Evolutionary conservation across 2,113 vertebrate genomes (phyloP).

Genomic region (Sialia sialis): DNA sequence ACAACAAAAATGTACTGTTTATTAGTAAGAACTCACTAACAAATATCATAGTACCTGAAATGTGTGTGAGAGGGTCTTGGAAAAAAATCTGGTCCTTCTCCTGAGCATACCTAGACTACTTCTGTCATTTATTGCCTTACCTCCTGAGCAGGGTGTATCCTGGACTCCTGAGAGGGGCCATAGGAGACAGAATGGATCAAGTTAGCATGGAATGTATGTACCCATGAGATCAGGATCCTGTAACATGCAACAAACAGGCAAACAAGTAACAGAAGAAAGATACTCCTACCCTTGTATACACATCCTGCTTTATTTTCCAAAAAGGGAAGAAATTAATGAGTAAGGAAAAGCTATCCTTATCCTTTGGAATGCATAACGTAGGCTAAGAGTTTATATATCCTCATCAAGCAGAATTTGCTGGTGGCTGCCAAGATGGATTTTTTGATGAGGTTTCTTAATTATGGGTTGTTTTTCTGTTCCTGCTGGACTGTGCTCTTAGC

Average conservation of each 20-base stretch:
- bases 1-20: not conserved
- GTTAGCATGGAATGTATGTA: not conserved
- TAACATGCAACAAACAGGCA: not conserved
- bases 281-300: not conserved
- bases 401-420: not conserved
- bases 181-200: not conserved
- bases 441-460: constrained; percentile 12
- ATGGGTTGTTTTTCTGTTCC: not conserved
- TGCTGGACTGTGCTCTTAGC: not conserved
- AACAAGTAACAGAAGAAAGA: not conserved
- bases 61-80: not conserved
- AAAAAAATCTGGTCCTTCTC: not conserved
- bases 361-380: not conserved
- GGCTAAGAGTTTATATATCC: not conserved
- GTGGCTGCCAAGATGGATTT: not conserved
- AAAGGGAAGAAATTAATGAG: not conserved
- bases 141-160: not conserved
- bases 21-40: not conserved
- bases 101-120: not conserved
- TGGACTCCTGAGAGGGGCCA: not conserved
- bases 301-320: not conserved
- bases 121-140: not conserved
- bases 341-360: not conserved
- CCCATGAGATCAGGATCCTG: not conserved
- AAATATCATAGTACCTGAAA: not conserved